Base-by-base conservation (phyloP, 2,888 invertebrate genomes). In the Agriotes lineatus region DNA sequence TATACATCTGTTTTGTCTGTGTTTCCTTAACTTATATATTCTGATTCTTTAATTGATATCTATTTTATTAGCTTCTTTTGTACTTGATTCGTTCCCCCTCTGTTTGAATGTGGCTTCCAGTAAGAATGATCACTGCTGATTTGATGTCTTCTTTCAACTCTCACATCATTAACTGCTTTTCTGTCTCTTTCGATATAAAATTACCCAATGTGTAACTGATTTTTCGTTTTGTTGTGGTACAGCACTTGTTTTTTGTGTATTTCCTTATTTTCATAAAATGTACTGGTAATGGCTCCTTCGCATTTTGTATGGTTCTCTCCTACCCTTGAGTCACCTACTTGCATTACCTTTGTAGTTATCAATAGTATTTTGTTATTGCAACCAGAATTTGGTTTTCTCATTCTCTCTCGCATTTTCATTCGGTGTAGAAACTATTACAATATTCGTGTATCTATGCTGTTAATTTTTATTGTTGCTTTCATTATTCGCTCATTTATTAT, bases 191-290 rank as follows among this genome's bases (percentile, higher is more conserved):
- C 18, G 9, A 1, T 33, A n/a, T 33, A 33, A 9, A 2, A 33
- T 2, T 14, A 42, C 42, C 12, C 22, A 48, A 12, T 48, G 22
- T 20, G 22, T 22, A 1, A 48, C n/a, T 6, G 25, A 48, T 9
- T 22, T n/a, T 22, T 25, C 48, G 2, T 1, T 20, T 22, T 25
- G n/a, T 1, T 10, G 4, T 48, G 48, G 48, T 20, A 48, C 48
- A 22, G 9, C 22, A 10, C n/a, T 48, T 19, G 25, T 48, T 20
- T 22, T 22, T 48, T 48, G n/a, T 48, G 48, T 22, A 48, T 48
- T 1, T 48, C 10, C 22, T 48, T 48, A 20, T 48, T 20, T 1
- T 48, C 3, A 25, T 48, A 48, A 10, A 48, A 48, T 1, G 22
- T 48, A 48, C 22, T 48, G 2, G 48, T 22, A 12, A 48, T 12